Evolutionary conservation across 2,797 vertebrate genomes (phyloP).

Genomic region (Denticeps clupeoides): DNA sequence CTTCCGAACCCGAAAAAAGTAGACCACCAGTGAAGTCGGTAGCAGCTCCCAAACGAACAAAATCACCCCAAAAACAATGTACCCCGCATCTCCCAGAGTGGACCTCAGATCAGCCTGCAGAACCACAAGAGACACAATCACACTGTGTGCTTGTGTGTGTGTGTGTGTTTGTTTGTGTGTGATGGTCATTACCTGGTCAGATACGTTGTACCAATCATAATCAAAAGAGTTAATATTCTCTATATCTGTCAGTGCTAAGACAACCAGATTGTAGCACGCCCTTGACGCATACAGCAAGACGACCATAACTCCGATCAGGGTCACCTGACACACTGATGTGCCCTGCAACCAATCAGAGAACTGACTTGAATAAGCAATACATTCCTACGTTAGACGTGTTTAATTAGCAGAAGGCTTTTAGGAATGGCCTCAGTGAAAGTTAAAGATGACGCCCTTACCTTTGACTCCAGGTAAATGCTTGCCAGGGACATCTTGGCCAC

Average conservation of each 20-base stretch:
- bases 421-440: too few species aligned
- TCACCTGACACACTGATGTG: constrained; percentile 91
- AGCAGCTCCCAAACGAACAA: constrained; percentile 92
- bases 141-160: not conserved
- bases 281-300: constrained; percentile 83
- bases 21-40: constrained; percentile 83
- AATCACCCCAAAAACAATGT: constrained; percentile 83
- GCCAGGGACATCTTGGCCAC: constrained; percentile 96
- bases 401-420: not conserved
- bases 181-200: constrained; percentile 73
- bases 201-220: constrained; percentile 96
- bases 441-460: constrained; percentile 54
- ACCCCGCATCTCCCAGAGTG: constrained; percentile 80
- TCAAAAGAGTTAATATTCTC: constrained; percentile 80
- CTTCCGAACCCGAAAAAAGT: constrained; percentile 86
- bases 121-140: not conserved
- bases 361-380: not conserved
- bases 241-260: constrained; percentile 73
- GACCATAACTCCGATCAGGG: constrained; percentile 73
- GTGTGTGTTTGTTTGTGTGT: too few species aligned
- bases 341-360: too few species aligned
- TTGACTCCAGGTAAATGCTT: constrained; percentile 94
- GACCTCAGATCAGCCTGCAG: constrained; percentile 81
- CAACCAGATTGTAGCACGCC: constrained; percentile 91
- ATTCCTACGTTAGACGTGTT: not conserved